Conservation (phyloP, 2,113 vertebrate genomes). For the Pelecanus crispus region DNA sequence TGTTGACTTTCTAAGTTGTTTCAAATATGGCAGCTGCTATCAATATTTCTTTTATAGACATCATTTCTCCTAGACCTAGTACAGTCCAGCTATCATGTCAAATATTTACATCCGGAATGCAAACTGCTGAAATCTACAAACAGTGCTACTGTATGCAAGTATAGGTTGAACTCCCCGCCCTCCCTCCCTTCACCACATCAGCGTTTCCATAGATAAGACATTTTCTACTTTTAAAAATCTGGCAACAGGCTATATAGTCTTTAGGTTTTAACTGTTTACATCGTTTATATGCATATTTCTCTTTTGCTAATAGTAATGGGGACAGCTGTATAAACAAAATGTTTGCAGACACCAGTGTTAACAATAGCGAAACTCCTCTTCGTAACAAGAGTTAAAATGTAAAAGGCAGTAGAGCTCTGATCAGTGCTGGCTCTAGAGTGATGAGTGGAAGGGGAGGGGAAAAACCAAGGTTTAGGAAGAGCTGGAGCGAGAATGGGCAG, state of each 20-base stretch:
- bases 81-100: not conserved
- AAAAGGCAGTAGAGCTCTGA: not conserved
- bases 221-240: not conserved
- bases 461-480: not conserved
- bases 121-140: not conserved
- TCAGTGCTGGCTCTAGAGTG: not conserved
- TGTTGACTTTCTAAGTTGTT: not conserved
- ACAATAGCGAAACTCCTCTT: not conserved
- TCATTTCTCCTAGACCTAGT: not conserved
- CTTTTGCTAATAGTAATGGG: not conserved
- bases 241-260: not conserved
- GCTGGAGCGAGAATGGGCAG: not conserved
- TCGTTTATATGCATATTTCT: not conserved
- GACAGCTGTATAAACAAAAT: not conserved
- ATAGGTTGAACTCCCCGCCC: rapidly evolving
- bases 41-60: not conserved
- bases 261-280: not conserved
- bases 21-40: not conserved
- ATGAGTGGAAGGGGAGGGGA: not conserved
- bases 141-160: not conserved
- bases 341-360: not conserved
- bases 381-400: not conserved
- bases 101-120: not conserved
- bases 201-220: not conserved
- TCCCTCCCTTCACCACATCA: not conserved